Percentiles rank a stretch among this genome's conserved stretches.
Evolutionary conservation across 2,888 invertebrate genomes (phyloP).

Genomic region (Sylvicola cinctus): DNA sequence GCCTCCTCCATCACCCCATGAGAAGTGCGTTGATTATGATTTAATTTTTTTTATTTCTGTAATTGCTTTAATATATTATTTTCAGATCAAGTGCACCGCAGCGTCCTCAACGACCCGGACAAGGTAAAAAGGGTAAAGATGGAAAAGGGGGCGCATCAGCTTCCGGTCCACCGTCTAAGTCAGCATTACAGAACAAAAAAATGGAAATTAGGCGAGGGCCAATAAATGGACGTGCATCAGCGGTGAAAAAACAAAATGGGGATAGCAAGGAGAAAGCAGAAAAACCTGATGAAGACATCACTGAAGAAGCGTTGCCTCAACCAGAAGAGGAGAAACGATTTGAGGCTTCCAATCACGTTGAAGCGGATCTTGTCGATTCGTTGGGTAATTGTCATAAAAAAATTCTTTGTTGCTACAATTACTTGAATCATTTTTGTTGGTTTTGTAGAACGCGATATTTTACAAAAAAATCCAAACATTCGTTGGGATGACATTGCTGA

Average conservation of each 20-base stretch:
- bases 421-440: background rate
- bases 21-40: conserved; percentile 50
- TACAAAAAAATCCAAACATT: conserved; percentile 91
- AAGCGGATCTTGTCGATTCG: conserved; percentile 83
- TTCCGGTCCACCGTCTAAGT: background rate
- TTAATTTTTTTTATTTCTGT: conserved; percentile 15
- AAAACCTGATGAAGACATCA: conserved; percentile 44
- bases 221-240: conserved; percentile 5
- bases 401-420: background rate
- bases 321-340: conserved; percentile 63
- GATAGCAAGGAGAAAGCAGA: conserved; percentile 31
- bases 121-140: conserved; percentile 11
- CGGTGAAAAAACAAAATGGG: conserved; percentile 12
- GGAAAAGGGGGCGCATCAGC: background rate
- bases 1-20: conserved; percentile 62
- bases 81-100: conserved; percentile 14
- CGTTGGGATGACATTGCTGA: conserved; percentile 91
- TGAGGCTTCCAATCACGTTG: conserved; percentile 58
- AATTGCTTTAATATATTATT: background rate
- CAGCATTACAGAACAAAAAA: background rate
- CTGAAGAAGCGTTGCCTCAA: conserved; percentile 27
- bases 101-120: conserved; percentile 12
- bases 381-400: conserved; percentile 33
- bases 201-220: background rate
- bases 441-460: conserved; percentile 69